Conservation (phyloP, 2,113 vertebrate genomes). For the Parotia lawesii region DNA sequence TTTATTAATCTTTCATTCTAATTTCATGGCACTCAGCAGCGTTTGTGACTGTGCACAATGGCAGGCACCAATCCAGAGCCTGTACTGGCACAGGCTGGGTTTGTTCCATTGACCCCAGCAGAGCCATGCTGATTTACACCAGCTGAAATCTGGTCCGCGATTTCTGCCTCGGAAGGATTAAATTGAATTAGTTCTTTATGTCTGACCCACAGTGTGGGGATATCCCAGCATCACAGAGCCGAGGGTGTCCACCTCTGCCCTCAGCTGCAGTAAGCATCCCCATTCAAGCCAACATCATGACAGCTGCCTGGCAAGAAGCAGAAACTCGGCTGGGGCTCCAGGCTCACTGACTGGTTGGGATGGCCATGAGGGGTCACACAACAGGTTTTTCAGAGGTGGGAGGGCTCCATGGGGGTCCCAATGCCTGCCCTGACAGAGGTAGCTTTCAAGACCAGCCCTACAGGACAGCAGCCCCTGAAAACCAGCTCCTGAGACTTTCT, state of each 20-base stretch:
- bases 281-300: background rate
- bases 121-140: background rate
- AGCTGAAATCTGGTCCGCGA: background rate
- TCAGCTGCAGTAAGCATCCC: background rate
- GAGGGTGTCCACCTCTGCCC: background rate
- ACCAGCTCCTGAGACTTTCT: background rate
- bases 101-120: constrained; percentile 45
- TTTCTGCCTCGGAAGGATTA: background rate
- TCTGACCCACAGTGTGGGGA: background rate
- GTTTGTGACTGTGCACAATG: constrained; percentile 7
- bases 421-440: fast-evolving
- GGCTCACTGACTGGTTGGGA: background rate
- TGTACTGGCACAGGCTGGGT: background rate
- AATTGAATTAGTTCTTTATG: constrained; percentile 4
- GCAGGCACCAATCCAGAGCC: constrained; percentile 42
- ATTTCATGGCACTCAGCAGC: constrained; percentile 2
- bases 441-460: background rate
- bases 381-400: fast-evolving
- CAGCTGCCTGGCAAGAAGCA: background rate
- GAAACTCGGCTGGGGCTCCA: background rate
- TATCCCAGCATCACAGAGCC: background rate
- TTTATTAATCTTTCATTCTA: constrained; percentile 38
- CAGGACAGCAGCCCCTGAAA: background rate
- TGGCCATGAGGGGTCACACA: background rate
- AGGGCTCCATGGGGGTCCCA: fast-evolving